A percentile compares a stretch with the other conserved stretches of the same genome.
Evolutionary conservation across 2,113 vertebrate genomes (phyloP).

Genomic region (Sardina pilchardus): DNA sequence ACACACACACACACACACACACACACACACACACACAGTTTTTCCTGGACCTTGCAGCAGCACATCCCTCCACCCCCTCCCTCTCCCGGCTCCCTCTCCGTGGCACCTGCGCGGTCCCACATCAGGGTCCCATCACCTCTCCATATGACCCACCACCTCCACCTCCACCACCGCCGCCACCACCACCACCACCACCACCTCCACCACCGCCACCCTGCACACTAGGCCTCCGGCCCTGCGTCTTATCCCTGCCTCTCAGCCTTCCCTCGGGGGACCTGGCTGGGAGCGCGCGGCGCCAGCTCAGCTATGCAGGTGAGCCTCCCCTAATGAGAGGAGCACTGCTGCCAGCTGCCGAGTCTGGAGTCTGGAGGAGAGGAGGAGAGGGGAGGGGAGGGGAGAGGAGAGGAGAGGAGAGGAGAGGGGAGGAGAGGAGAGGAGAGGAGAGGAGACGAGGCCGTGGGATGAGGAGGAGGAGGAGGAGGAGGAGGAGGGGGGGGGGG

Average conservation of each 20-base stretch:
- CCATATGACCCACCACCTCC: background rate
- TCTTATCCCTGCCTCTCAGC: constrained; percentile 28
- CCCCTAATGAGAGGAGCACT: constrained; percentile 34
- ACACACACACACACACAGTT: constrained; percentile 16
- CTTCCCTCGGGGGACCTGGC: constrained; percentile 37
- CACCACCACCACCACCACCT: background rate
- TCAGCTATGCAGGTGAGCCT: constrained; percentile 39
- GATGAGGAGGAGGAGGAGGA: background rate
- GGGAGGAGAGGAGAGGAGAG: too few species aligned
- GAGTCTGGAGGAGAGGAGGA: background rate
- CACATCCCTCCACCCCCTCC: background rate
- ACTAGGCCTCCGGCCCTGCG: background rate
- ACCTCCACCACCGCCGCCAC: background rate
- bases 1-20: constrained; percentile 7
- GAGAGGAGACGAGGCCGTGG: too few species aligned
- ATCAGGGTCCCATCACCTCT: constrained; percentile 23
- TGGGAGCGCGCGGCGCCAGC: constrained; percentile 32
- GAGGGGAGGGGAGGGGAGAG: too few species aligned
- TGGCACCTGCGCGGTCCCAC: background rate
- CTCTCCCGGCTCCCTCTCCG: background rate
- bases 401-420: background rate
- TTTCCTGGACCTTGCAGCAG: background rate
- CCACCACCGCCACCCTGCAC: background rate
- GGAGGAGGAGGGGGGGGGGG: background rate
- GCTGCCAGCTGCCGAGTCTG: background rate